Evolutionary conservation across 53 echinoderm and acorn worm genomes (phyloP), one percentile per base, ranked within the genome.

Genomic region (Crossaster papposus): DNA sequence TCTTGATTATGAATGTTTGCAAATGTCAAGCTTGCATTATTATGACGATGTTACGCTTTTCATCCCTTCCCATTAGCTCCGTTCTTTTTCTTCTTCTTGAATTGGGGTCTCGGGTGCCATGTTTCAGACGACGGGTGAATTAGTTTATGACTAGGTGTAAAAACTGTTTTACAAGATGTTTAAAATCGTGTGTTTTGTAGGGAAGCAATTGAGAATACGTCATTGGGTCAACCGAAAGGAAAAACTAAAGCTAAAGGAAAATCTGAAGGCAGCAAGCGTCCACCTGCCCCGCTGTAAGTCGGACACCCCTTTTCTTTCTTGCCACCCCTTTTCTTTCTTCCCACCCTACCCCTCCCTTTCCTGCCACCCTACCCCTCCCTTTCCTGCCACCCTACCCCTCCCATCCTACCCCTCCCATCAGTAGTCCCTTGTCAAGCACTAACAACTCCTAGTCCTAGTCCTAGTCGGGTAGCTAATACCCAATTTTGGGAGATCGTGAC

Each of bases 231-330:
- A 17, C 12, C 62, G 51, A 38, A 14, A 38, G 36, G 58, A 33
- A 82, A 82, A 64, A 20, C 37, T 14, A 26, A 65, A 17, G 3
- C 62, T 79, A 38, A 14, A 38, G 36, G 58, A 33, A 82, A 82
- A 64, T 22, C 37, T 14, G 14, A 65, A 68, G 26, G 26, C 64
- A 78, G 38, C 24, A 65, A 64, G 38, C 82, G 82, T 14, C 82
- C 82, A n/a, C 82, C 82, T 15, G 65, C 13, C 23, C 38, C 82
- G 14, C 36, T 29, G 82, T 82, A 70, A 65, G 82, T 82, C 65
- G 2, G 28, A 26, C 44, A 44, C 38, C 38, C 38, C n/a, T n/a
- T n/a, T n/a, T n/a, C n/a, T n/a, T n/a, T n/a, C n/a, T n/a, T n/a
- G n/a, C n/a, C n/a, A n/a, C n/a, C n/a, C n/a, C n/a, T n/a, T n/a